Conservation (phyloP, 2,888 invertebrate genomes). For the Zaprionus lineosus region DNA sequence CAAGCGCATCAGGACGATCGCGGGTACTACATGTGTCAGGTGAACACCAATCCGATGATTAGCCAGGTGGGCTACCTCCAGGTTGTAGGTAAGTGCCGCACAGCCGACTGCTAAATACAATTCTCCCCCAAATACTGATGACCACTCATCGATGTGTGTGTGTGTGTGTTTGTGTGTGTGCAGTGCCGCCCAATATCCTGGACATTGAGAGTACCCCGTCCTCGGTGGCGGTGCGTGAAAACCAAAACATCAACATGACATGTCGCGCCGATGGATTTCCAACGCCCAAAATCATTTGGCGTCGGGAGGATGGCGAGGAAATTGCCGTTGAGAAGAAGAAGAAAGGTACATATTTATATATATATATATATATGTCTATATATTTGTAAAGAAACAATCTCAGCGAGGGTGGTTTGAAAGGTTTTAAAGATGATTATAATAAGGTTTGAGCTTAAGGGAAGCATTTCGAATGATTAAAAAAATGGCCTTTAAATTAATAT, state of each 20-base stretch:
- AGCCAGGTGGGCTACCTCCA: conserved; percentile 96
- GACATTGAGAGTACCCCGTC: conserved; percentile 95
- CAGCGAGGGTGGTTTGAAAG: conserved; percentile 4
- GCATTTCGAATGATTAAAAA: too few species aligned
- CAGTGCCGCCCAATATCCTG: conserved; percentile 96
- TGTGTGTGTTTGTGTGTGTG: conserved; percentile 64
- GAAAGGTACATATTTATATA: conserved; percentile 93
- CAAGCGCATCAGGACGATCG: conserved; percentile 95
- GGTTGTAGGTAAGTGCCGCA: conserved; percentile 90
- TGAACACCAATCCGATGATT: conserved; percentile 96
- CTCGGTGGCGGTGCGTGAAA: conserved; percentile 95
- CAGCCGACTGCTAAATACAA: background rate
- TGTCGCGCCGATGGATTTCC: conserved; percentile 97
- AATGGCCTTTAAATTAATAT: too few species aligned
- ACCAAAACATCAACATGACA: conserved; percentile 95
- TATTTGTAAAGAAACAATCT: too few species aligned
- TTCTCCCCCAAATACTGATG: background rate
- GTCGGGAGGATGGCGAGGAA: conserved; percentile 93
- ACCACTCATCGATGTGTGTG: conserved; percentile 24
- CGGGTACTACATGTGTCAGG: conserved; percentile 87
- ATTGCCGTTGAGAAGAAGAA: conserved; percentile 93
- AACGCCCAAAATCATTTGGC: conserved; percentile 95
- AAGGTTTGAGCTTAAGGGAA: too few species aligned
- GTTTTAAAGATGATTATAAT: conserved; percentile 7
- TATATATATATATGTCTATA: too few species aligned